Evolutionary conservation across 2,888 invertebrate genomes (phyloP).

Genomic region (Brachyptera risi): DNA sequence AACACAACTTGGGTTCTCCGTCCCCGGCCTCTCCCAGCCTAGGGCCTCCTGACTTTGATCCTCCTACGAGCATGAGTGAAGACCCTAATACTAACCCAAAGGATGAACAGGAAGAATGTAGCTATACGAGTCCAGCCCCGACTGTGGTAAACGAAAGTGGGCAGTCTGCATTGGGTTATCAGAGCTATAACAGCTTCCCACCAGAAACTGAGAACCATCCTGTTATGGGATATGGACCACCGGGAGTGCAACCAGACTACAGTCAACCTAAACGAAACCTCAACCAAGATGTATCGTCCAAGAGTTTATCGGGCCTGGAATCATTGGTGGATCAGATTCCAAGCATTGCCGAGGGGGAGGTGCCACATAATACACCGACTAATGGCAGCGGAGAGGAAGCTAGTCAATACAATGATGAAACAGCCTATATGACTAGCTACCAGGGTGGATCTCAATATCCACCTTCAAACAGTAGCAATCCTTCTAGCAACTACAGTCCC

Average conservation of each 20-base stretch:
- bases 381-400: conserved; percentile 38
- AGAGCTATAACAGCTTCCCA: conserved; percentile 38
- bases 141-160: background rate
- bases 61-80: conserved; percentile 56
- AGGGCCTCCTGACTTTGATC: conserved; percentile 69
- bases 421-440: conserved; percentile 37
- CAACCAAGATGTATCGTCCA: conserved; percentile 73
- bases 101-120: conserved; percentile 27
- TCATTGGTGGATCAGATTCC: conserved; percentile 90
- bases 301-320: conserved; percentile 80
- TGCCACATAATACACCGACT: conserved; percentile 36
- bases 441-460: conserved; percentile 35
- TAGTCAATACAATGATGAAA: conserved; percentile 37
- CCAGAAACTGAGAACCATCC: conserved; percentile 35
- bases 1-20: conserved; percentile 58
- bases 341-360: conserved; percentile 71
- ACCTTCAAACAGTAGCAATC: conserved; percentile 37
- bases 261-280: conserved; percentile 31
- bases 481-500: conserved; percentile 36
- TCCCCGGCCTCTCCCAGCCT: conserved; percentile 64
- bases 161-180: conserved; percentile 36
- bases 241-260: conserved; percentile 32
- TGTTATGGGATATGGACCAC: conserved; percentile 25
- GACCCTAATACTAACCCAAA: conserved; percentile 34
- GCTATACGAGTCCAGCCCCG: conserved; percentile 46